Evolutionary conservation across 2,113 vertebrate species (phyloP).

Genomic region (Todiramphus saurophagus): DNA sequence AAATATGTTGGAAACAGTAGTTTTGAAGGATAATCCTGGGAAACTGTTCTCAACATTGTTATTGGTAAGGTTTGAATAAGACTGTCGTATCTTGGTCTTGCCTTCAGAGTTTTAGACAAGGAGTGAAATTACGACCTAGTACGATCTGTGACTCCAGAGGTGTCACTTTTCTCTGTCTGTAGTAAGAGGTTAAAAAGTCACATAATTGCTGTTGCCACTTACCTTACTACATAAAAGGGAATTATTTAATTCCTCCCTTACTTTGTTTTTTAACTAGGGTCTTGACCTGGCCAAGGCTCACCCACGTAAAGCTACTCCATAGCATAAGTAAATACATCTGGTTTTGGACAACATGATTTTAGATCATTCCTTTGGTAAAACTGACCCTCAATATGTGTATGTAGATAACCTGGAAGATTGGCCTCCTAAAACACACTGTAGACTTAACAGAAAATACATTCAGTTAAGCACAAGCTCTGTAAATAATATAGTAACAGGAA

Average conservation of each 20-base stretch:
- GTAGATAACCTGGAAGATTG: background rate
- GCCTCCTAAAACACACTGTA: background rate
- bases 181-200: background rate
- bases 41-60: background rate
- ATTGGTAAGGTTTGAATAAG: background rate
- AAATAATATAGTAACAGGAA: background rate
- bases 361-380: background rate
- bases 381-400: background rate
- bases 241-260: background rate
- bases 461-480: background rate
- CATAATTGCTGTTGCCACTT: background rate
- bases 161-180: background rate
- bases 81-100: background rate
- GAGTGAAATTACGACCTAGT: background rate
- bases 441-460: background rate
- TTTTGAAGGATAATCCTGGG: background rate
- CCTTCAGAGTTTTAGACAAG: background rate
- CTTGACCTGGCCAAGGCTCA: background rate
- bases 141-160: background rate
- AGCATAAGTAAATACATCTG: background rate
- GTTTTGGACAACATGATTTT: rapidly evolving
- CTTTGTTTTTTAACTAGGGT: background rate
- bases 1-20: background rate
- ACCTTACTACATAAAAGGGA: background rate
- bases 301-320: background rate